Percentiles rank a stretch among this genome's conserved stretches.
These are phyloP conservation scores for Dione vanillae DNA, from an alignment of 2,888 invertebrate genomes.

Conservation along the genomic window DNA sequence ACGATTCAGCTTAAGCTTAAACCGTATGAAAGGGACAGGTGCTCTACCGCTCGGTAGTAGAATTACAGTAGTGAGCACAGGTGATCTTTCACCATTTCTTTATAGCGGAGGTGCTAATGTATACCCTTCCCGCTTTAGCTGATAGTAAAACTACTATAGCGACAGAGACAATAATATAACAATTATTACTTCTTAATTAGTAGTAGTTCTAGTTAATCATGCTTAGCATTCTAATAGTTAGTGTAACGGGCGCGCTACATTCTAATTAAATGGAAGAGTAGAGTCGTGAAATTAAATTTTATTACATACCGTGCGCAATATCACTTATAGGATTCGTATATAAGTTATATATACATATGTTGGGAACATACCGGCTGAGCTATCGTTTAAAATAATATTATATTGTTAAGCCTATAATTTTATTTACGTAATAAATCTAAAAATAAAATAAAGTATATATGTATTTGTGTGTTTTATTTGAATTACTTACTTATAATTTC, in stretches of 20 bases:
- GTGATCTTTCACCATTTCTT: conserved; percentile 82
- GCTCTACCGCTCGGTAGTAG: conserved; percentile 78
- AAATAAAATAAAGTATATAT: conserved; percentile 2
- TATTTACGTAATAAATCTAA: conserved; percentile 31
- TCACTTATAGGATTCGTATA: conserved; percentile 48
- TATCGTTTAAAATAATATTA: not conserved
- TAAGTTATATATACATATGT: conserved; percentile 54
- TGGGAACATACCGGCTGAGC: conserved; percentile 53
- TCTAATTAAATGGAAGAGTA: conserved; percentile 67
- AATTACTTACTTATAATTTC: not conserved
- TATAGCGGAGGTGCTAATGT: conserved; percentile 72
- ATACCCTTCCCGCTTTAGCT: conserved; percentile 69
- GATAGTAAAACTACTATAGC: conserved; percentile 45
- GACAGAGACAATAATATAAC: conserved; percentile 61
- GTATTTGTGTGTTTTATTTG: not conserved
- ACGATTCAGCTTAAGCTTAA: conserved; percentile 80
- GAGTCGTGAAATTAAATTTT: conserved; percentile 61
- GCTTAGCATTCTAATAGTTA: conserved; percentile 74
- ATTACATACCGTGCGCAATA: conserved; percentile 52
- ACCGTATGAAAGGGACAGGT: conserved; percentile 83
- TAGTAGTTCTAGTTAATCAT: conserved; percentile 70
- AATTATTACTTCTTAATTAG: conserved; percentile 69
- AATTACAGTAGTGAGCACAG: conserved; percentile 85
- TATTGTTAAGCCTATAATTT: conserved; percentile 31
- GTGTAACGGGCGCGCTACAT: conserved; percentile 61